These are phyloP conservation scores for Metalampra italica DNA, from an alignment of 2,888 invertebrate species.

Conservation along the genomic window DNA sequence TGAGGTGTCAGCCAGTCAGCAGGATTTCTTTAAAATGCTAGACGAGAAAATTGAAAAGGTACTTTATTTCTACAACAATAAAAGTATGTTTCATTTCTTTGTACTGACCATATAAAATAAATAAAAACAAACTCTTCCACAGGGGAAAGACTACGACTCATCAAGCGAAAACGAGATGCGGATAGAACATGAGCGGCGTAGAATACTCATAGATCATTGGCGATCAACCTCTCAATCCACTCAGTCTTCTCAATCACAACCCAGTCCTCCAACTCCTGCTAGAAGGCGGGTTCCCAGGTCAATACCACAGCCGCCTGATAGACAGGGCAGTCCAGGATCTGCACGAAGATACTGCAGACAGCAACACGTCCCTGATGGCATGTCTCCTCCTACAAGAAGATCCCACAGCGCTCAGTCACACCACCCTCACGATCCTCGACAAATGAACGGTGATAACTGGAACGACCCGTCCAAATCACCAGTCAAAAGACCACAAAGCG, in stretches of 20 bases:
- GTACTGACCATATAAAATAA: neutral
- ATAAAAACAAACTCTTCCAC: slow-evolving; percentile 9
- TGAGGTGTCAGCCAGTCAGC: slow-evolving; percentile 92
- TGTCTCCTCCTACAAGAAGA: slow-evolving; percentile 63
- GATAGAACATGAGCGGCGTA: slow-evolving; percentile 82
- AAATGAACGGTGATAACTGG: slow-evolving; percentile 63
- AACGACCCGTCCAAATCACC: slow-evolving; percentile 65
- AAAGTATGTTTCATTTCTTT: neutral
- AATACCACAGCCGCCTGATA: slow-evolving; percentile 53
- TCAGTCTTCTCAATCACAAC: slow-evolving; percentile 52
- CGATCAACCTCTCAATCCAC: slow-evolving; percentile 82
- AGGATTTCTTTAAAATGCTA: slow-evolving; percentile 95
- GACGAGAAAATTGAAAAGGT: slow-evolving; percentile 95
- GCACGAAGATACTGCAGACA: slow-evolving; percentile 55
- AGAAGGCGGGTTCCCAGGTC: slow-evolving; percentile 51
- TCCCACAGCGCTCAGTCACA: slow-evolving; percentile 60
- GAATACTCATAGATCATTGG: slow-evolving; percentile 85
- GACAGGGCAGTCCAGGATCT: slow-evolving; percentile 59
- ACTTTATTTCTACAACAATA: slow-evolving; percentile 39
- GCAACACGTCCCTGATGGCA: slow-evolving; percentile 57
- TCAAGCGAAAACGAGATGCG: slow-evolving; percentile 86
- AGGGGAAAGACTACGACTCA: slow-evolving; percentile 91
- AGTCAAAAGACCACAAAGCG: slow-evolving; percentile 66
- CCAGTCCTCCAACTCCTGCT: slow-evolving; percentile 61
- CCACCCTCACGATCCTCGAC: slow-evolving; percentile 48